Evolutionary conservation across 2,797 vertebrate species (phyloP), one percentile per base, ranked within the genome.

Genomic region (Rousettus madagascariensis): DNA sequence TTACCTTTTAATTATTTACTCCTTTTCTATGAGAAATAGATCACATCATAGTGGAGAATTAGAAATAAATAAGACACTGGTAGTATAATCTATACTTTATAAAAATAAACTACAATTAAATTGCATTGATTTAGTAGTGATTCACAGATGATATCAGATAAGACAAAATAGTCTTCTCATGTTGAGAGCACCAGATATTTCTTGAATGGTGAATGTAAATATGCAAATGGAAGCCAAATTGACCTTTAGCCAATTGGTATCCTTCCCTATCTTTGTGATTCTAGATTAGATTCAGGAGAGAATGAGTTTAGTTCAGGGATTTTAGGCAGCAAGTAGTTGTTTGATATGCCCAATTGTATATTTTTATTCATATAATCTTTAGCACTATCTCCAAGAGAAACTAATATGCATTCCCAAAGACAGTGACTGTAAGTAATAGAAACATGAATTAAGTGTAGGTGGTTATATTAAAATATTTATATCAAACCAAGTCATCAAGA

Each of bases 321-420:
- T 94, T 79, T 74, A 78, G 24, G 20, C 16, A 75, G 1, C 2
- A 92, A 10, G 24, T 28, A 75, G 55, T n/a, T 55, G 0, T 33
- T 59, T 30, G 3, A 92, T 87, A 61, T 88, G 30, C 41, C 66
- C 90, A 88, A 36, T 5, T 33, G 13, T 20, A 0, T 68, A 78
- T 59, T 91, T 95, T 95, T 33, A 82, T 8, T 84, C 22, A 80
- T 5, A n/a, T 43, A 49, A 59, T 78, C 16, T 95, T 94, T 86
- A 89, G n/a, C 59, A 41, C 10, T 41, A 72, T 26, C 15, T 71
- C 33, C 26, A 68, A 61, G 43, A 85, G 30, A 33, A 72, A 11
- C 22, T 69, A 65, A 65, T 24, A 3, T 86, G 12, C 28, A 30
- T 91, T 75, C 53, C 36, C 36, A 88, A 71, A 68, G 8, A 59